Evolutionary conservation across 2,888 invertebrate species (phyloP).

Genomic region (Azorinus chamasolen): DNA sequence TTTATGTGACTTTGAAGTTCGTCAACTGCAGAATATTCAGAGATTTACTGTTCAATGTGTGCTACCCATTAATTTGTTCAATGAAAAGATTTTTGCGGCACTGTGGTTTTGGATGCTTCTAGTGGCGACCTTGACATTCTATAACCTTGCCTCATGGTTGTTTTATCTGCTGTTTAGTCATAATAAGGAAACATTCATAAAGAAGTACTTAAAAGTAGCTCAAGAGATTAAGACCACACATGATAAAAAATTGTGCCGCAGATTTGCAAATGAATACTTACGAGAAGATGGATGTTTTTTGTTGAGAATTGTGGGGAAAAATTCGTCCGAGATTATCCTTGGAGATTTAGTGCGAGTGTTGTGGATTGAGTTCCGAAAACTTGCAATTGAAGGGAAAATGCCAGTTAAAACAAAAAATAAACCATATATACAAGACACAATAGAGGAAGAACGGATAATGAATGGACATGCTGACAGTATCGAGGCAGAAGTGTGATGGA

Average conservation of each 20-base stretch:
- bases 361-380: slow-evolving; percentile 49
- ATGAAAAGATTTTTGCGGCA: slow-evolving; percentile 74
- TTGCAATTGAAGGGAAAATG: too few species aligned
- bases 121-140: slow-evolving; percentile 62
- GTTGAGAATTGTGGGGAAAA: slow-evolving; percentile 72
- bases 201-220: slow-evolving; percentile 67
- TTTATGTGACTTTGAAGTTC: slow-evolving; percentile 74
- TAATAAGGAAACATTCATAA: slow-evolving; percentile 62
- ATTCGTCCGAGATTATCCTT: slow-evolving; percentile 70
- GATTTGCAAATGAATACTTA: slow-evolving; percentile 73
- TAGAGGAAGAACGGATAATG: too few species aligned
- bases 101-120: slow-evolving; percentile 77
- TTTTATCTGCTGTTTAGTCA: slow-evolving; percentile 67
- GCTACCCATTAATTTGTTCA: slow-evolving; percentile 75
- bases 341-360: slow-evolving; percentile 66
- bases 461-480: too few species aligned
- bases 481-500: too few species aligned
- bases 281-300: slow-evolving; percentile 74
- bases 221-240: slow-evolving; percentile 58
- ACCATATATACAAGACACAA: too few species aligned
- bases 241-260: slow-evolving; percentile 71
- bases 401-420: too few species aligned
- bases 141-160: slow-evolving; percentile 70
- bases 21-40: slow-evolving; percentile 70
- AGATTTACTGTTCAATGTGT: slow-evolving; percentile 74